A percentile compares a stretch with the other conserved stretches of the same genome.
Conservation (phyloP, 2,797 vertebrate genomes). For the Thalassophryne amazonica region DNA sequence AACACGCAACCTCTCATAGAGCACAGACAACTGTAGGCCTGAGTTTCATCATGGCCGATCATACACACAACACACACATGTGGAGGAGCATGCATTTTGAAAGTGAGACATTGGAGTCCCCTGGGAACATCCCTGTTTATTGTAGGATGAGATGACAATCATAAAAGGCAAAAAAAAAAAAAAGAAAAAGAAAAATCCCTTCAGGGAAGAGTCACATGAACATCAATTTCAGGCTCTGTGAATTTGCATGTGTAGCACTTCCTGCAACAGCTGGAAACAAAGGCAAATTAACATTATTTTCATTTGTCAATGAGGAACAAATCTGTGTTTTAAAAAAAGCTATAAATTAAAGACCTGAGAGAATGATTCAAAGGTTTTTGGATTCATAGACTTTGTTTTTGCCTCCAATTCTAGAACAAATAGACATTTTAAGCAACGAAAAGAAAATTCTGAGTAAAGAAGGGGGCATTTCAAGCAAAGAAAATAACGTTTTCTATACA, state of each 20-base stretch:
- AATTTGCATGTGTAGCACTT: slow-evolving; percentile 30
- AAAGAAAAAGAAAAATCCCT: slow-evolving; percentile 40
- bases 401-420: too few relatives aligned
- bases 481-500: too few relatives aligned
- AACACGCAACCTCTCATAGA: slow-evolving; percentile 1
- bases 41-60: slow-evolving; percentile 3
- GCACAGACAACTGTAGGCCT: slow-evolving; percentile 1
- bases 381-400: too few relatives aligned
- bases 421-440: too few relatives aligned
- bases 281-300: slow-evolving; percentile 18
- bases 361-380: slow-evolving; percentile 3
- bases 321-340: slow-evolving; percentile 5
- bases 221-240: slow-evolving; percentile 52
- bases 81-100: slow-evolving; percentile 14
- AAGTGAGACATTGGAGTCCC: slow-evolving; percentile 15
- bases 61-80: slow-evolving; percentile 9
- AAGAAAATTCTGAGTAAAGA: too few relatives aligned
- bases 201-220: slow-evolving; percentile 26
- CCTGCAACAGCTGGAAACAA: slow-evolving; percentile 7
- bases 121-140: slow-evolving; percentile 20
- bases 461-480: too few relatives aligned
- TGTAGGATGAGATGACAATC: slow-evolving; percentile 44
- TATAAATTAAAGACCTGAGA: slow-evolving; percentile 3
- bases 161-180: too few relatives aligned
- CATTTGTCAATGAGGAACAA: neutral